Evolutionary conservation across 2,113 vertebrate species (phyloP), one percentile per base, ranked within the genome.

Genomic region (Silurus glanis): DNA sequence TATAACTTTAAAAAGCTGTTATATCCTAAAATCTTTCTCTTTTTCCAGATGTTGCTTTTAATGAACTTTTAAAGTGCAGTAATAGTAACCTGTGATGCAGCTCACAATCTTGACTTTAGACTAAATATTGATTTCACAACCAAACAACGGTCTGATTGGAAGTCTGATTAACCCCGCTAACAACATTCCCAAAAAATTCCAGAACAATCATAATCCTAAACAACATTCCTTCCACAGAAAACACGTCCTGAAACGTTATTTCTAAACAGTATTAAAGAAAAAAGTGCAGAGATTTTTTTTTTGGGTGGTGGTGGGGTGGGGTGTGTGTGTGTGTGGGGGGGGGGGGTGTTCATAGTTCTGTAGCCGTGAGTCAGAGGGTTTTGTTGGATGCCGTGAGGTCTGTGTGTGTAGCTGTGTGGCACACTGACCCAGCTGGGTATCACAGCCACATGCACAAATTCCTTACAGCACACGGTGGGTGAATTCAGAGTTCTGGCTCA

Each of bases 381-480:
- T 49, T 21, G 67, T 56, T 19, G 17, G 47, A 84, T 23, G 49
- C 55, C 69, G 7, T 79, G 37, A 80, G 58, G 82, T 64, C 61
- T 84, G 66, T 53, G 28, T 67, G 80, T 67, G 80, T 19, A 62
- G 55, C 19, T 83, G 55, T 61, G 28, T 82, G 47, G 53, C 53
- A 79, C 78, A 62, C 64, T 83, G 72, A 79, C 61, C n/a, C 37
- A 80, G 79, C 45, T 82, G 85, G 58, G 79, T 81, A 80, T 19
- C 80, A 86, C 58, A 79, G 71, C 80, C 81, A 85, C 28, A 79
- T 37, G 55, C 58, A 76, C 76, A 61, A 19, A 66, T 71, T 81
- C 85, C 89, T 59, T 25, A 78, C 78, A 72, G 49, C 75, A 85
- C 83, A 85, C 81, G 76, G 56, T 51, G 51, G 47, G 81, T 62